These are phyloP conservation scores for Bergia sp. DNA, from an alignment of 92 coral and sea anemone genomes.

Conservation along the genomic window DNA sequence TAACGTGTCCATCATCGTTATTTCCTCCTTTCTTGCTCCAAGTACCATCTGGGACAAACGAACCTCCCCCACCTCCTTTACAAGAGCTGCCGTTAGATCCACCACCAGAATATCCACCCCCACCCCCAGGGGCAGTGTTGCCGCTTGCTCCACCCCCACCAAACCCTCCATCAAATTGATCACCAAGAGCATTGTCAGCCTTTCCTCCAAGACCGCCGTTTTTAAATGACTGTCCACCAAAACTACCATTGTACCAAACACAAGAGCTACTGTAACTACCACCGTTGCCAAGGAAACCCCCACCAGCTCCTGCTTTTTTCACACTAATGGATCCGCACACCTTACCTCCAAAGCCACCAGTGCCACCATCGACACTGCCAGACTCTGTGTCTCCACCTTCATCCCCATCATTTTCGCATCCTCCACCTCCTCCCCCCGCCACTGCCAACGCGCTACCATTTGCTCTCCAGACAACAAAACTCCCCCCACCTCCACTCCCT, in stretches of 20 bases:
- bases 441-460: conserved; percentile 1
- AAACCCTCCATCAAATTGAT: conserved; percentile 1
- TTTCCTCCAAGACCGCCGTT: neutral
- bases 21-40: conserved; percentile 1
- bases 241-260: neutral
- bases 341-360: neutral
- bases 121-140: neutral
- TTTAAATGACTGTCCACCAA: neutral
- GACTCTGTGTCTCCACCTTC: neutral
- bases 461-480: neutral
- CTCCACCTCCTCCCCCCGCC: conserved; percentile 9
- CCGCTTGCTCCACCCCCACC: conserved; percentile 22
- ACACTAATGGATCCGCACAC: neutral
- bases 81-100: neutral
- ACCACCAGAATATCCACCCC: conserved; percentile 25
- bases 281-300: neutral
- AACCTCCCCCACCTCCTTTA: conserved; percentile 11
- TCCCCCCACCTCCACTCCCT: conserved; percentile 23
- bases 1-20: neutral
- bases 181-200: neutral
- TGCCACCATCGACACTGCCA: conserved; percentile 16
- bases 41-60: neutral
- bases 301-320: neutral
- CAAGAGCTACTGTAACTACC: neutral
- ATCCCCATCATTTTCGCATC: neutral